Base-by-base conservation (phyloP, 1,140 invertebrate genomes). In the Spodoptera litura region DNA sequence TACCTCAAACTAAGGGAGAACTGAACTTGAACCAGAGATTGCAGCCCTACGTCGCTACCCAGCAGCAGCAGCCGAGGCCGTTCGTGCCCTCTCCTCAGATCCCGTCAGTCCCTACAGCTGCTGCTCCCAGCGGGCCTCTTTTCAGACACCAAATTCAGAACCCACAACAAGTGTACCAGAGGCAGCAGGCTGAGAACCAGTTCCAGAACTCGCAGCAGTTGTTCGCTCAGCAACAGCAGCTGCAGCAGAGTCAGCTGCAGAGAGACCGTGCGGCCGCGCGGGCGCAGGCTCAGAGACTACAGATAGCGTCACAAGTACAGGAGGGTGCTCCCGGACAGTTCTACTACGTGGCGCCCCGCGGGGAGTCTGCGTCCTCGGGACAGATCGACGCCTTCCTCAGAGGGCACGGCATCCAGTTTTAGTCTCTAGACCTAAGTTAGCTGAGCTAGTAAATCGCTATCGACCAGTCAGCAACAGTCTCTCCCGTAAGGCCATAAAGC, bases 341-440 rank as follows among this genome's bases (percentile, higher is more conserved):
- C 88, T 97, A 97, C 87, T 97, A 96, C 89, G 95, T 97, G 51
- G 94, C 95, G 4, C 95, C 96, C 0, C 84, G 93, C 73, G 92
- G 94, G 4, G 93, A 95, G 64, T 94, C 96, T 4, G 89, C 95
- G n/a, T 95, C 96, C 9, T 94, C 95, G 44, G 96, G 97, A 20
- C 97, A 97, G 87, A 97, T 98, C 86, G 97, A 97, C 88, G 96
- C 97, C 52, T 98, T 97, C 93, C 95, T 98, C 55, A 95, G 97
- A 89, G 96, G 96, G 53, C 96, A 97, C 87, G 96, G 96, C 86
- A 96, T 96, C 83, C 95, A 95, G 81, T 96, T 96, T 89, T 96
- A 96, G 87, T 88, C 85, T 66, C 20, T 76, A 81, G 88, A 85
- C 80, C 56, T 78, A 85, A 77, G 64, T 85, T 85, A 84, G 82